phyloP scores from a whole-genome alignment of 2,797 vertebrate genomes.

The Coendou prehensilis region DNA sequence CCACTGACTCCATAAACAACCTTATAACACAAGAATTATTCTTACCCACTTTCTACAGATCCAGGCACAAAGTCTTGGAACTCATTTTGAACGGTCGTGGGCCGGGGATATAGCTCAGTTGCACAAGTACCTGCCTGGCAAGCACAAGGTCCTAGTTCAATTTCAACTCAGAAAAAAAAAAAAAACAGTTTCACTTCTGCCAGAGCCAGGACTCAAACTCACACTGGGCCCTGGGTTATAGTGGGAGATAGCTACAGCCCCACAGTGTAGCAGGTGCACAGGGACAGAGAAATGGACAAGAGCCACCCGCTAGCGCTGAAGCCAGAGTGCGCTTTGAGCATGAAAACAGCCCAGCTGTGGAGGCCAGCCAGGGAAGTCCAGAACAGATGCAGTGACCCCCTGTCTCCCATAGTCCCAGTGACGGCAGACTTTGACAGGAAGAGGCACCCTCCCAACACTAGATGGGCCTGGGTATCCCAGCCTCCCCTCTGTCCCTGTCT shows the following conservation, averaged over 20 bases:
- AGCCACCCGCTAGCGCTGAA: background rate
- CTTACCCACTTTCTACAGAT: background rate
- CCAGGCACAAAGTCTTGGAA: rapidly evolving
- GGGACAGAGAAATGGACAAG: background rate
- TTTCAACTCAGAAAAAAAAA: too few relatives aligned
- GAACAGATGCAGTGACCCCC: background rate
- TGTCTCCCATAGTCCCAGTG: rapidly evolving
- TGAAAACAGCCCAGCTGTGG: background rate
- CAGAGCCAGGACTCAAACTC: background rate
- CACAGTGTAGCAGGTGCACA: background rate
- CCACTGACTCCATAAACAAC: background rate
- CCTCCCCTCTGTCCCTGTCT: background rate
- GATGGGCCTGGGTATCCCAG: rapidly evolving
- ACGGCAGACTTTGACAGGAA: background rate
- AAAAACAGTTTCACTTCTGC: too few relatives aligned
- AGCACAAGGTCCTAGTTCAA: too few relatives aligned
- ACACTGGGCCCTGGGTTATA: rapidly evolving
- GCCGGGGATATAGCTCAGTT: too few relatives aligned
- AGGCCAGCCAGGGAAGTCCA: background rate
- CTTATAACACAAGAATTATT: too few relatives aligned
- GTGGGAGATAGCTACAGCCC: background rate
- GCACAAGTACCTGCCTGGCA: too few relatives aligned
- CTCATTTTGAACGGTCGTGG: background rate
- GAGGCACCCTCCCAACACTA: rapidly evolving
- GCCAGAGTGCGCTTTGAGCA: background rate